phyloP scores from a whole-genome alignment of 2,113 vertebrate genomes.

The Gavia stellata region DNA sequence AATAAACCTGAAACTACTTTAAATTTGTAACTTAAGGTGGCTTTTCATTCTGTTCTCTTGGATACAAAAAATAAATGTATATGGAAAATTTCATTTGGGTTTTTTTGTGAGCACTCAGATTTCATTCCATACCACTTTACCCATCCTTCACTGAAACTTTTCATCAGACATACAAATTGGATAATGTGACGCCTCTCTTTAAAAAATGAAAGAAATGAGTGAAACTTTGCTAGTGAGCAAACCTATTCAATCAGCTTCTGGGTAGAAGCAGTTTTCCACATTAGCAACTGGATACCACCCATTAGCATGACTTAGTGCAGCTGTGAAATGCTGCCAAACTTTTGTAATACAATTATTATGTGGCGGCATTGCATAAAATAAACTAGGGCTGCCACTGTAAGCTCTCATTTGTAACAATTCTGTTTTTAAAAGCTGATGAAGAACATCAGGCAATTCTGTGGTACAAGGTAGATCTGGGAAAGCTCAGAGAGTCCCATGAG shows the following conservation, averaged over 20 bases:
- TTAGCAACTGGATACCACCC: constrained; percentile 52
- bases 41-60: background rate
- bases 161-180: background rate
- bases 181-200: background rate
- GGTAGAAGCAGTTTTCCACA: constrained; percentile 35
- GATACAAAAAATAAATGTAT: background rate
- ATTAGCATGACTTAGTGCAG: constrained; percentile 43
- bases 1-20: background rate
- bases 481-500: constrained; percentile 11
- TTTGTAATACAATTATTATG: constrained; percentile 39
- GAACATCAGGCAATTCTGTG: background rate
- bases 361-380: constrained; percentile 3
- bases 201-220: background rate
- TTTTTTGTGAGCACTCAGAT: background rate
- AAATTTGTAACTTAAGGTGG: background rate
- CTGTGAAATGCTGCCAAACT: constrained; percentile 46
- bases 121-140: background rate
- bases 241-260: constrained; percentile 38
- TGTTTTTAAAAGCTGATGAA: constrained; percentile 37
- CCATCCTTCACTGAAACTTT: background rate
- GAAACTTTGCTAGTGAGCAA: background rate
- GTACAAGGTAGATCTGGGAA: constrained; percentile 41
- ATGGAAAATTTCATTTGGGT: background rate
- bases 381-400: constrained; percentile 26
- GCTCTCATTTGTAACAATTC: constrained; percentile 33